Conservation (phyloP, 2,888 invertebrate species). For the Xanthia togata region DNA sequence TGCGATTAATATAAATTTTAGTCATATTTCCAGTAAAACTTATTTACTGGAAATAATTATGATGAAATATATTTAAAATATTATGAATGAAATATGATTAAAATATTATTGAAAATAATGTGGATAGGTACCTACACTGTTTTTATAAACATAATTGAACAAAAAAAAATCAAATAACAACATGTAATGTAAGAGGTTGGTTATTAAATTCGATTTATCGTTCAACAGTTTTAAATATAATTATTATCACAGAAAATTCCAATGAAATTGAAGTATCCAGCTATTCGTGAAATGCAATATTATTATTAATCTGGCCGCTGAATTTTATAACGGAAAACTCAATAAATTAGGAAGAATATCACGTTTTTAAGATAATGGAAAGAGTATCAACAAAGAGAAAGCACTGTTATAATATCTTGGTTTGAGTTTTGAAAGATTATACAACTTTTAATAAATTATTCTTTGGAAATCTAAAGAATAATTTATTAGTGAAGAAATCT, state of each 20-base stretch:
- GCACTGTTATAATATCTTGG: too few relatives aligned
- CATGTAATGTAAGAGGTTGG: slow-evolving; percentile 9
- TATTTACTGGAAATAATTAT: neutral
- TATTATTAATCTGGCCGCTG: slow-evolving; percentile 53
- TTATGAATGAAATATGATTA: neutral
- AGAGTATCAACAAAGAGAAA: slow-evolving; percentile 1
- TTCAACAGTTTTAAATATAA: slow-evolving; percentile 31
- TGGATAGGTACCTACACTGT: neutral
- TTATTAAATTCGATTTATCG: slow-evolving; percentile 42
- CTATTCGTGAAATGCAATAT: slow-evolving; percentile 45
- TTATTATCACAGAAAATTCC: slow-evolving; percentile 29
- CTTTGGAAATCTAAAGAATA: too few relatives aligned
- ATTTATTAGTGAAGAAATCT: too few relatives aligned
- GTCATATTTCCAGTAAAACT: too few relatives aligned
- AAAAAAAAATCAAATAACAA: slow-evolving; percentile 9
- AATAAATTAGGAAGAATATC: slow-evolving; percentile 27
- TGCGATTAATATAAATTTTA: too few relatives aligned
- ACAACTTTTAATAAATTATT: too few relatives aligned
- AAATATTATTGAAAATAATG: neutral
- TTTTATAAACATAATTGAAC: neutral
- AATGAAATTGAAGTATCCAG: slow-evolving; percentile 41
- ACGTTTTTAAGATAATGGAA: slow-evolving; percentile 39
- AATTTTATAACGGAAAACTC: slow-evolving; percentile 32
- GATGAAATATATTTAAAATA: neutral
- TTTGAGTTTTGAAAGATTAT: too few relatives aligned